Evolutionary conservation across 1,140 invertebrate species (phyloP), one percentile per base, ranked within the genome.

Genomic region (Drosophila cardini): DNA sequence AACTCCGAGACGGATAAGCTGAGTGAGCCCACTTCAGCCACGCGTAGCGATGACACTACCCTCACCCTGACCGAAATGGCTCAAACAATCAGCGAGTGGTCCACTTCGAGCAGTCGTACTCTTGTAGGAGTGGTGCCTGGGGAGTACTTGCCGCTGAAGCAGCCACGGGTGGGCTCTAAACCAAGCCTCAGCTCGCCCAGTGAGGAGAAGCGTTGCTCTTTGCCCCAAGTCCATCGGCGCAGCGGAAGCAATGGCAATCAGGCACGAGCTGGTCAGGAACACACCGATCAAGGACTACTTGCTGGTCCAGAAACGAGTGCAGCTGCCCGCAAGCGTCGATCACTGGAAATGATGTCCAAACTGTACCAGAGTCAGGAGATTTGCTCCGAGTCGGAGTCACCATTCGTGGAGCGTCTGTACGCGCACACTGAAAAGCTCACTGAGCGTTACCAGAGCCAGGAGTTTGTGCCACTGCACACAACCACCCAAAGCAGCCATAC

Each of bases 11-110:
- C 94, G 0, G 91, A 92, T 36, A 92, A 92, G 76, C 34, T 92
- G 11, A 91, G 90, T n/a, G 87, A 91, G 18, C 69, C 91, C 7
- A 91, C 93, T 64, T 94, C 94, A 6, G 94, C 94, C 8, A 94
- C 94, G 13, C 94, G 94, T 79, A 94, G 94, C 78, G 94, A 94
- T 80, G 91, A 92, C 42, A 94, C 94, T 40, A 94, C 94, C 11
- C 75, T 94, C 55, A 94, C 94, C 1, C 76, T 94, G 0, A 92
- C 91, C 1, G 91, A 92, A 75, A 92, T 92, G 80, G 94, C 94
- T 30, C 94, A 94, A 50, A 94, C 94, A 8, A 94, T 94, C 72
- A 94, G 94, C 15, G 94, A 94, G 67, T 94, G 94, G 94, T 94
- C 94, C 9, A 94, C 93, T 0, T 94, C 94, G 40, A 94, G 94